phyloP scores from a whole-genome alignment of 2,888 invertebrate genomes.

The Cosmopolites sordidus region DNA sequence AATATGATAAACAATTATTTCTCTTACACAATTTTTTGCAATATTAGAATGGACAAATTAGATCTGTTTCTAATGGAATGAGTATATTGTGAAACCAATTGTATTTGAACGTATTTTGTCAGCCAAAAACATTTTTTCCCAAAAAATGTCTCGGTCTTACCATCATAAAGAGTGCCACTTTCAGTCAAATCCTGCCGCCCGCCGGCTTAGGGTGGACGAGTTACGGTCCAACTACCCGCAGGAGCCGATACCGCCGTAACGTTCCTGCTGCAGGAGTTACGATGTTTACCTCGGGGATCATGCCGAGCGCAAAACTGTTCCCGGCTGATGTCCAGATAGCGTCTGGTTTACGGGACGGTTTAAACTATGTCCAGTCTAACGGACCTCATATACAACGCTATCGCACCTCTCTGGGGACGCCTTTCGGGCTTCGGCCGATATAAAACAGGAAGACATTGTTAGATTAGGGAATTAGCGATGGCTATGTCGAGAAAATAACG shows the following conservation, averaged over 20 bases:
- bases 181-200: slow-evolving; percentile 1
- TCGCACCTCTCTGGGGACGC: slow-evolving; percentile 48
- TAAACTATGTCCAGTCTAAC: slow-evolving; percentile 51
- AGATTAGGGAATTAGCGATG: neutral
- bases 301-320: slow-evolving; percentile 43
- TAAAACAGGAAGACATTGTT: slow-evolving; percentile 27
- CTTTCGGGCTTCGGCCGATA: slow-evolving; percentile 30
- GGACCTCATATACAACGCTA: slow-evolving; percentile 51
- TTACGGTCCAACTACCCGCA: slow-evolving; percentile 25
- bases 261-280: slow-evolving; percentile 39
- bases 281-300: slow-evolving; percentile 50
- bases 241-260: slow-evolving; percentile 27
- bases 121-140: too few species aligned
- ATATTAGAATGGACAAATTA: too few species aligned
- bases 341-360: slow-evolving; percentile 50
- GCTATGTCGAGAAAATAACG: too few species aligned
- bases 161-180: neutral
- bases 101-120: too few species aligned
- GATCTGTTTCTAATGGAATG: too few species aligned
- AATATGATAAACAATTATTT: too few species aligned
- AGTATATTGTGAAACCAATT: too few species aligned
- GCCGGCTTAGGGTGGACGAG: slow-evolving; percentile 19
- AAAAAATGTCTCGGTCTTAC: neutral
- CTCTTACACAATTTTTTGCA: too few species aligned
- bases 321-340: slow-evolving; percentile 50